phyloP scores from a whole-genome alignment of 2,113 vertebrate genomes.

The Morone saxatilis region DNA sequence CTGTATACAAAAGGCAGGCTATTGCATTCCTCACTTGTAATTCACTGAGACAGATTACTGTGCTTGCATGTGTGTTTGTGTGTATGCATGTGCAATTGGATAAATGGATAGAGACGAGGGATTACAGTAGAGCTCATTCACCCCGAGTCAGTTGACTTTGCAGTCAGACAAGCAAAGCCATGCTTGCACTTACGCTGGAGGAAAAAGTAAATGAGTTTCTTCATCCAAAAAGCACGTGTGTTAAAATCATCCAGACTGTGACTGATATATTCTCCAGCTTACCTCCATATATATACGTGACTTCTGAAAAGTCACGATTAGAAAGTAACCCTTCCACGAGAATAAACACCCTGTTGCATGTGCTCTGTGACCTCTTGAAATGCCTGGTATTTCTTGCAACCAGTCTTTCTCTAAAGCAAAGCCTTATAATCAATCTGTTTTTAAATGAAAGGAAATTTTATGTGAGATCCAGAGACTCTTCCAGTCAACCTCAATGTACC shows the following conservation, averaged over 20 bases:
- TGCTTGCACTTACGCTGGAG: neutral
- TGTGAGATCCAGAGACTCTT: neutral
- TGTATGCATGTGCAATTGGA: conserved; percentile 25
- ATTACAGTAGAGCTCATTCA: conserved; percentile 52
- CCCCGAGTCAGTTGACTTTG: conserved; percentile 8
- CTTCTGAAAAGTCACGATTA: neutral
- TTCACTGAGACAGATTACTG: conserved; percentile 31
- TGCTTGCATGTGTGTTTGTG: conserved; percentile 31
- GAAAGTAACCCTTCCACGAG: neutral
- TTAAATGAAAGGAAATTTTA: neutral
- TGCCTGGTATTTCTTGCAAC: neutral
- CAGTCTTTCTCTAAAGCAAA: neutral
- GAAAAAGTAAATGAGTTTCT: conserved; percentile 11
- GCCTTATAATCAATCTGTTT: neutral
- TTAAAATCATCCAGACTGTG: neutral
- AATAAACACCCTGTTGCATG: neutral
- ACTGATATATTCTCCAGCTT: neutral
- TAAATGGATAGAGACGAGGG: conserved; percentile 55
- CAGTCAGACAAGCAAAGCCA: conserved; percentile 10
- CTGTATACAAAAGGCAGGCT: neutral
- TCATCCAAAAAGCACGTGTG: neutral
- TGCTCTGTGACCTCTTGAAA: neutral
- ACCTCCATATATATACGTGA: too few species aligned
- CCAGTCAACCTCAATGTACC: neutral
- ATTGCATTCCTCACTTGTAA: conserved; percentile 42